phyloP scores from a whole-genome alignment of 2,113 vertebrate species.

The Elephantulus edwardii region DNA sequence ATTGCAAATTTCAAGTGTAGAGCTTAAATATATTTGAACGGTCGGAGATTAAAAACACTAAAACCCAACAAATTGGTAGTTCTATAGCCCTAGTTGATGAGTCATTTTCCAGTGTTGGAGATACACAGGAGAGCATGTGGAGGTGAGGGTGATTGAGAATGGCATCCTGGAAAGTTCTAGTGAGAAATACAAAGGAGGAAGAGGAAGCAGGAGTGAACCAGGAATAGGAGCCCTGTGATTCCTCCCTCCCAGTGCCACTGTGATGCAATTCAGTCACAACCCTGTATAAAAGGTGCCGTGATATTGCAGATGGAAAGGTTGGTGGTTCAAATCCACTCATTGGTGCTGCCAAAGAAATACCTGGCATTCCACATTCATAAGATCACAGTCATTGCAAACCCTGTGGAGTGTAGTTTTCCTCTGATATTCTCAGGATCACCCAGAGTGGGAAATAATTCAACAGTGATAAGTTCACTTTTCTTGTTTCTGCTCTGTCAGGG shows the following conservation, averaged over 20 bases:
- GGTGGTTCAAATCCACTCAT: background rate
- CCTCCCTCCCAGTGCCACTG: background rate
- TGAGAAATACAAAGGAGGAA: background rate
- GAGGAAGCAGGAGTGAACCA: too few relatives aligned
- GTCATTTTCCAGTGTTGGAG: background rate
- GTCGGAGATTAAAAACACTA: background rate
- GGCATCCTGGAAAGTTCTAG: background rate
- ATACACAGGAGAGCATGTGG: background rate
- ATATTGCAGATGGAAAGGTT: background rate
- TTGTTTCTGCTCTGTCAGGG: background rate
- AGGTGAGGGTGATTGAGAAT: background rate
- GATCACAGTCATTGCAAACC: background rate
- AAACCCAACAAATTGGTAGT: background rate
- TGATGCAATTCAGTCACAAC: background rate
- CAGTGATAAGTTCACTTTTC: background rate
- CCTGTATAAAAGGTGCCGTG: background rate
- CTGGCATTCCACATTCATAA: background rate
- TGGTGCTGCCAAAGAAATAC: background rate
- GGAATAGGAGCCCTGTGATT: background rate
- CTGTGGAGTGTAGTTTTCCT: background rate
- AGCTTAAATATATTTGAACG: background rate
- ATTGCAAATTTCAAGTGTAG: background rate
- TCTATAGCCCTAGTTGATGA: background rate
- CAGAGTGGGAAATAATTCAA: background rate
- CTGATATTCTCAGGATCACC: background rate